A percentile compares a stretch with the other conserved stretches of the same genome.
These are phyloP conservation scores for Danio aesculapii DNA, from an alignment of 2,797 vertebrate species.

Conservation along the genomic window DNA sequence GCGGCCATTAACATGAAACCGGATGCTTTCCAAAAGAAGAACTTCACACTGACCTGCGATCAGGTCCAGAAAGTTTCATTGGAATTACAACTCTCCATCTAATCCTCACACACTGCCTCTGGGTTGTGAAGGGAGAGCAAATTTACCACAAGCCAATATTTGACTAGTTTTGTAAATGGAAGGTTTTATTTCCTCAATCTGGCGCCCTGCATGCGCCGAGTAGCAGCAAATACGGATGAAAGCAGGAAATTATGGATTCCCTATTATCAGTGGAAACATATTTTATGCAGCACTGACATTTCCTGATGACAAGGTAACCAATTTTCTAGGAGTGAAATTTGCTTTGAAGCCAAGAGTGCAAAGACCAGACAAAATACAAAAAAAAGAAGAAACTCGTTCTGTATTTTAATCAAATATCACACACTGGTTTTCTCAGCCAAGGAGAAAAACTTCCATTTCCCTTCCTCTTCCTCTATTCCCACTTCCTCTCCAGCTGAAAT, in stretches of 20 bases:
- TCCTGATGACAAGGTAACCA: neutral
- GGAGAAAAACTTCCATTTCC: conserved; percentile 46
- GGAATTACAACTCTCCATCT: neutral
- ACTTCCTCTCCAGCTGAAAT: conserved; percentile 40
- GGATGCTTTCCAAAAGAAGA: neutral
- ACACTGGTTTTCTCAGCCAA: neutral
- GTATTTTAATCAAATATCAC: conserved; percentile 20
- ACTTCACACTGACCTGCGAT: conserved; percentile 22
- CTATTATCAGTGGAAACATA: conserved; percentile 18
- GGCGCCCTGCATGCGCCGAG: neutral
- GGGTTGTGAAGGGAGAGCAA: conserved; percentile 24
- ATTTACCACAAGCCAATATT: conserved; percentile 41
- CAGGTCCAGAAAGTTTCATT: neutral
- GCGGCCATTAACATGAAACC: neutral
- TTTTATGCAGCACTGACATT: conserved; percentile 36
- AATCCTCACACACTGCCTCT: conserved; percentile 11
- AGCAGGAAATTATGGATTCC: conserved; percentile 23
- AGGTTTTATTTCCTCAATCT: neutral
- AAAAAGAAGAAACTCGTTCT: neutral
- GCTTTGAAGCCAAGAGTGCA: conserved; percentile 9
- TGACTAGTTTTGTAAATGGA: conserved; percentile 50
- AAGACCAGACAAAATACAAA: neutral
- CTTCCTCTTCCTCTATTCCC: neutral
- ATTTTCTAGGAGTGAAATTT: neutral
- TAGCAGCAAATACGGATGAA: conserved; percentile 26